Base-by-base conservation (phyloP, 2,797 vertebrate species). In the Sitta carolinensis region DNA sequence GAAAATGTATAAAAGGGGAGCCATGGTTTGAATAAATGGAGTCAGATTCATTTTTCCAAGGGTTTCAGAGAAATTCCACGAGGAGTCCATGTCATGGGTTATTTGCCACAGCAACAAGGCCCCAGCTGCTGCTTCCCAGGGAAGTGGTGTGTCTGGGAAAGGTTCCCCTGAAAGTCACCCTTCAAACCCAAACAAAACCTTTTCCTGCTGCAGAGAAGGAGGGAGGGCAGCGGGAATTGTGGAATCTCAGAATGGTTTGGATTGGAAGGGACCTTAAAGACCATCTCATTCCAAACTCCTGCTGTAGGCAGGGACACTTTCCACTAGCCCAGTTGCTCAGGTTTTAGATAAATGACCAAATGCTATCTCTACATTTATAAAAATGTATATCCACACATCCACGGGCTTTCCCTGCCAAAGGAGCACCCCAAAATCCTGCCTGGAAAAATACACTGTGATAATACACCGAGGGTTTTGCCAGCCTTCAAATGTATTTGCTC, bases 391-490 rank as follows among this genome's bases (percentile, higher is more conserved):
- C 8, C 10, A 5, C 2, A 4, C 2, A 2, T 13, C 21, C 29
- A 20, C 2, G 2, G 4, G 23, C 38, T 20, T 64, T 26, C 21
- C 19, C 27, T 68, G 27, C 68, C 34, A 26, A 67, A 70, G 52
- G 52, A 70, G 16, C 2, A 1, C 10, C 58, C 27, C 57, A 34
- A 87, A 77, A 62, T n/a, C 29, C 23, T 3, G 20, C 40, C 45
- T 12, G 3, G 13, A 30, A 51, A 36, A 38, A 47, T 0, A 3
- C 19, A 3, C 30, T 21, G 62, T 13, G 48, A 47, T 38, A 23
- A 61, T 1, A 1, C 42, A 2, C 22, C 0, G 1, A 11, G 2
- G 2, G 26, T 13, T 58, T 52, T n/a, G 23, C 64, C 27, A 8
- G 19, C 43, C 64, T 48, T 58, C 22, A 27, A 15, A 10, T 6